Evolutionary conservation across 2,113 vertebrate species (phyloP).

Genomic region (Potamarius usumacintae): DNA sequence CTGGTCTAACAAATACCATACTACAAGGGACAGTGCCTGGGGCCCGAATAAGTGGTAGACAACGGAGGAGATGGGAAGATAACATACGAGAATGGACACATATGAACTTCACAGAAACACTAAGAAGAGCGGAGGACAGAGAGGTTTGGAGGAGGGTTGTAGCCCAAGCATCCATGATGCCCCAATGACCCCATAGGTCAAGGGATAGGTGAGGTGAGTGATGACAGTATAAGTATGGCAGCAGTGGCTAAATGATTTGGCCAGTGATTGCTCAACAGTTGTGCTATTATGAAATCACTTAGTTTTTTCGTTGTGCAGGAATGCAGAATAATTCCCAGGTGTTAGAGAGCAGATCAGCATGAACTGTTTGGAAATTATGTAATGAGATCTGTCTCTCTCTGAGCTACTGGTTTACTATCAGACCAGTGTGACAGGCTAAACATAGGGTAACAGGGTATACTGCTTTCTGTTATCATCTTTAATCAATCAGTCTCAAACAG

Average conservation of each 20-base stretch:
- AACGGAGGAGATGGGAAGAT: too few species aligned
- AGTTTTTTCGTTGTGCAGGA: neutral
- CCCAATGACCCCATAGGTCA: too few species aligned
- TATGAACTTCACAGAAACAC: too few species aligned
- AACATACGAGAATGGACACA: too few species aligned
- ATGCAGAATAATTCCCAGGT: neutral
- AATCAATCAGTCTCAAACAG: neutral
- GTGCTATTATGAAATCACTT: slow-evolving; percentile 10
- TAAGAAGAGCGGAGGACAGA: too few species aligned
- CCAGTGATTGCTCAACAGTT: neutral
- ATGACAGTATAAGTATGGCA: neutral
- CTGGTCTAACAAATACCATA: too few species aligned
- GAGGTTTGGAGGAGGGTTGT: too few species aligned
- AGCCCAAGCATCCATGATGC: too few species aligned
- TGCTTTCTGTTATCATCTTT: neutral
- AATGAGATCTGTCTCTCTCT: neutral
- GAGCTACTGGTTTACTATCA: neutral
- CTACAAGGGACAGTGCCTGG: too few species aligned
- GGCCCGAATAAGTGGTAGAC: too few species aligned
- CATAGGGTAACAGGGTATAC: neutral
- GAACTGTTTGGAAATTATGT: neutral
- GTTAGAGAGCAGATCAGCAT: slow-evolving; percentile 11
- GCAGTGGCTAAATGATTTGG: neutral
- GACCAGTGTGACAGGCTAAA: neutral
- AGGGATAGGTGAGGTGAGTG: neutral